Conservation (phyloP, 2,888 invertebrate genomes). For the Papilio demoleus region DNA sequence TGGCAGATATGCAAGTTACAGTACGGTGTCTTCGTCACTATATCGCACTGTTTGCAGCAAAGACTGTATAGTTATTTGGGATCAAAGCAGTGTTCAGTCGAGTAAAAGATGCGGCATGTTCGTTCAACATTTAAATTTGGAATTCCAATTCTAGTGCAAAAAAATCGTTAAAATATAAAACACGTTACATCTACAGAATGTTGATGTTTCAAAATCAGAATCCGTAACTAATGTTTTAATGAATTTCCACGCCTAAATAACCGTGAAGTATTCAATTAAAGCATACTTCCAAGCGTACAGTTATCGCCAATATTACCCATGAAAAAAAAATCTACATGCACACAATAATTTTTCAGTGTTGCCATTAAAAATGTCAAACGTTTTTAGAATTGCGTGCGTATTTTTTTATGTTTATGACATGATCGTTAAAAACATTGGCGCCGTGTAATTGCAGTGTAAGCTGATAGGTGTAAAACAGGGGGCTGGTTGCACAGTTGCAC, state of each 20-base stretch:
- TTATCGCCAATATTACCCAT: not conserved
- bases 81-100: too few relatives aligned
- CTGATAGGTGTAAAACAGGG: conserved; percentile 34
- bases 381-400: not conserved
- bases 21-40: too few relatives aligned
- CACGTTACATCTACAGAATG: not conserved
- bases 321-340: not conserved
- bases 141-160: too few relatives aligned
- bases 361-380: not conserved
- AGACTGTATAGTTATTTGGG: too few relatives aligned
- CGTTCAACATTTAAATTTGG: too few relatives aligned
- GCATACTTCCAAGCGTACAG: conserved; percentile 19
- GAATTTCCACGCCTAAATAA: conserved; percentile 31
- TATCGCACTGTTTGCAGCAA: too few relatives aligned
- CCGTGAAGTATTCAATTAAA: conserved; percentile 32
- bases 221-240: conserved; percentile 30
- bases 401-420: conserved; percentile 1
- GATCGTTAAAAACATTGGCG: conserved; percentile 5
- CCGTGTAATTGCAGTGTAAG: conserved; percentile 37
- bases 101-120: too few relatives aligned
- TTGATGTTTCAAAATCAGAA: conserved; percentile 7
- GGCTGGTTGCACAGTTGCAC: conserved; percentile 66
- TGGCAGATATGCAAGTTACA: too few relatives aligned
- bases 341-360: not conserved
- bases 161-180: not conserved